Evolutionary conservation across 2,888 invertebrate genomes (phyloP).

Genomic region (Rhagium mordax): DNA sequence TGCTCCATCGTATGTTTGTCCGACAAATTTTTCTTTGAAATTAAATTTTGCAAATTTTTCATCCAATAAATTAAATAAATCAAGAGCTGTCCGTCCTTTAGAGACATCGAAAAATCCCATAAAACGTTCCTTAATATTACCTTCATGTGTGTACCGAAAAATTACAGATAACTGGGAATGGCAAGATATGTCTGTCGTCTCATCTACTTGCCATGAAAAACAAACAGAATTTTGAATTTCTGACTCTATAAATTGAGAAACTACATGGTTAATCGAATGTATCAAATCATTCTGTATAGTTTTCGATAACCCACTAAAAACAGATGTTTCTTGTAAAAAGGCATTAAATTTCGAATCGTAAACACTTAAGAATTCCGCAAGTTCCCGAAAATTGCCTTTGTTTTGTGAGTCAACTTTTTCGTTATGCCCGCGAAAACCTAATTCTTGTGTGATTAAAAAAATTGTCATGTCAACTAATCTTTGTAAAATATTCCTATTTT

Average conservation of each 20-base stretch:
- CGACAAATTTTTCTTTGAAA: slow-evolving; percentile 55
- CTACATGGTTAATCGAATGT: slow-evolving; percentile 16
- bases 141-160: slow-evolving; percentile 54
- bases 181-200: slow-evolving; percentile 50
- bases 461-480: slow-evolving; percentile 19
- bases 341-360: slow-evolving; percentile 12
- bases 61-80: slow-evolving; percentile 50
- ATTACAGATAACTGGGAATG: slow-evolving; percentile 53
- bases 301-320: slow-evolving; percentile 37
- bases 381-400: slow-evolving; percentile 19
- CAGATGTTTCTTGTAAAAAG: slow-evolving; percentile 34
- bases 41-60: slow-evolving; percentile 51
- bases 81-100: slow-evolving; percentile 34
- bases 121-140: slow-evolving; percentile 57
- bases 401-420: slow-evolving; percentile 12
- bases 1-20: slow-evolving; percentile 60
- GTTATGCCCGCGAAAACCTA: slow-evolving; percentile 31
- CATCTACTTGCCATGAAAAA: slow-evolving; percentile 43
- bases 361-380: neutral
- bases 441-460: slow-evolving; percentile 10
- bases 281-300: slow-evolving; percentile 45
- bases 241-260: slow-evolving; percentile 4
- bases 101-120: slow-evolving; percentile 58
- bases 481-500: neutral
- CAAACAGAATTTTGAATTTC: slow-evolving; percentile 29